Evolutionary conservation across 2,113 vertebrate genomes (phyloP), one percentile per base, ranked within the genome.

Genomic region (Passer domesticus): DNA sequence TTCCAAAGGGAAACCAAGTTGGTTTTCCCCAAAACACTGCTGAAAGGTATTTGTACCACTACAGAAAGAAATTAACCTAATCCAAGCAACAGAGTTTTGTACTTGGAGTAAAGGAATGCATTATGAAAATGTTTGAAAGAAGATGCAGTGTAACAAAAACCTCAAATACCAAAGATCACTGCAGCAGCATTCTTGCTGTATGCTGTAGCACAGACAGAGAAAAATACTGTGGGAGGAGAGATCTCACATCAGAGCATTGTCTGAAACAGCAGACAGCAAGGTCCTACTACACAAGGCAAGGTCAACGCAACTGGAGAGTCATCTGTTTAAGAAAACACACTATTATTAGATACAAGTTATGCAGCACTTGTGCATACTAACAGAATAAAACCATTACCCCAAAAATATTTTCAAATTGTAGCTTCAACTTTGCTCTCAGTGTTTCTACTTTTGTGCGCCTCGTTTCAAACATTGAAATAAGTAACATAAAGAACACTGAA

Each of bases 341-440:
- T 97, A 97, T 97, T 96, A 96, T 97, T 97, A 97, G 96, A 96
- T 68, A 67, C 62, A 91, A 97, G 97, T 87, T 97, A 97, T 97
- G 96, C 89, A 96, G 87, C 96, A 97, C 89, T 96, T 97, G 96
- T 90, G 94, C 92, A 95, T 83, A 39, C 78, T 92, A 83, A 91
- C 24, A 88, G 76, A 94, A 82, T 80, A 96, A 96, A 95, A 90
- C 64, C 79, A 93, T 95, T 94, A 85, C 30, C 62, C 84, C 75
- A 7, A 80, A 96, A 96, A 96, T 80, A 39, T 91, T 96, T 95
- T 87, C 55, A 74, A 95, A 94, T 18, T 23, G 77, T 28, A 88
- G 56, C 76, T 92, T 88, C 5, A 1, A 37, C 10, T 74, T 80
- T 2, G 3, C 8, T 68, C 12, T 91, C 37, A 53, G 10, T 2